These are phyloP conservation scores for Rhinolophus sinicus DNA, from an alignment of 2,113 vertebrate species.

Conservation along the genomic window DNA sequence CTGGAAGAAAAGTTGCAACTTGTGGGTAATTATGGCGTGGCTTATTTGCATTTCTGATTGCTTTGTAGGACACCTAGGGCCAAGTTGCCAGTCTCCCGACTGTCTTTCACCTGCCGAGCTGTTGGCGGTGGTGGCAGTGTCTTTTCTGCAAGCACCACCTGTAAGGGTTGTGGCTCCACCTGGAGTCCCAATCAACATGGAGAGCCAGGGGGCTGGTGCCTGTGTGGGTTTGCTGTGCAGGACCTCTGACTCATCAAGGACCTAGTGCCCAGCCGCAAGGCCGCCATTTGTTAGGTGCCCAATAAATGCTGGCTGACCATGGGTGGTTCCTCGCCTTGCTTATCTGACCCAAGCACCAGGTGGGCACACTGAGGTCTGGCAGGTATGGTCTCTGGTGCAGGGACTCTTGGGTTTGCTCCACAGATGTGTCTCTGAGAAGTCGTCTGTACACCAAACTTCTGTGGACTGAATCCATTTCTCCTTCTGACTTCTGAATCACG, in stretches of 20 bases:
- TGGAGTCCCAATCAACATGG: background rate
- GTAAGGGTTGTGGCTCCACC: background rate
- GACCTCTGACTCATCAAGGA: background rate
- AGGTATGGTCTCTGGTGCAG: background rate
- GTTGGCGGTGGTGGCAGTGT: background rate
- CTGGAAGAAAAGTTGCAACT: conserved; percentile 74
- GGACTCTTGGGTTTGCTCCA: background rate
- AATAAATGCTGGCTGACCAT: background rate
- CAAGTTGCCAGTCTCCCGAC: background rate
- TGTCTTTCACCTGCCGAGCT: conserved; percentile 15
- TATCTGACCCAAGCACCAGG: background rate
- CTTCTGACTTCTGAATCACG: background rate
- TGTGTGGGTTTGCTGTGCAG: accelerated
- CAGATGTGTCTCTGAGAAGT: background rate
- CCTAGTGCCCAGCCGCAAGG: background rate
- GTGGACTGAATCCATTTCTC: background rate
- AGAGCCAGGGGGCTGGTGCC: background rate
- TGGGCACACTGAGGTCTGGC: background rate
- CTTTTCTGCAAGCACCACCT: conserved; percentile 31
- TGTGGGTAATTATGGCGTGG: conserved; percentile 60
- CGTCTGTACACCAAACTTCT: background rate
- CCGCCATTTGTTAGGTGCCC: background rate
- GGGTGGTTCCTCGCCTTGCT: background rate
- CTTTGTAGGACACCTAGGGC: conserved; percentile 43
- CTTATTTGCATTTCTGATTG: conserved; percentile 78